Evolutionary conservation across 2,113 vertebrate species (phyloP).

Genomic region (Ia io): DNA sequence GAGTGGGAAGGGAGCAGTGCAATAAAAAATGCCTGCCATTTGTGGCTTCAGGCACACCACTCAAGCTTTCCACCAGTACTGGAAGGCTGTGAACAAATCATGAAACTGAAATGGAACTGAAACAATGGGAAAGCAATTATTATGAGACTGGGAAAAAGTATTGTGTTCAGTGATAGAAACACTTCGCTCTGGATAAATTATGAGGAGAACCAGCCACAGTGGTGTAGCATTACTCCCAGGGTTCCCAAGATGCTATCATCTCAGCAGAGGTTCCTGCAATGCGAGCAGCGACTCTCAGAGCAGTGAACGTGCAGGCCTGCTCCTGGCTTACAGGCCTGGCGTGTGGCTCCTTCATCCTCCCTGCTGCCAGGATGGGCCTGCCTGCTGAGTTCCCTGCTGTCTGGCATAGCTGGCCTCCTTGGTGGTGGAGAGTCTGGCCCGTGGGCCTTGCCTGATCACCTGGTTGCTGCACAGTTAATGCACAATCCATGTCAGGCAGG

Average conservation of each 20-base stretch:
- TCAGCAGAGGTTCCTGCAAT: background rate
- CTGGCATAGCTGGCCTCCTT: background rate
- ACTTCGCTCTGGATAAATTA: background rate
- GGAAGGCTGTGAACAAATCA: background rate
- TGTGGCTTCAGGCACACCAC: conserved; percentile 14
- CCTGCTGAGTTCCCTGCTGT: background rate
- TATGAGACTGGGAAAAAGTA: background rate
- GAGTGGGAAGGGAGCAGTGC: background rate
- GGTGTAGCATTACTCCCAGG: background rate
- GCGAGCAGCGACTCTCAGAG: no score
- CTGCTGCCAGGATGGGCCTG: background rate
- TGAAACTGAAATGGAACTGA: background rate
- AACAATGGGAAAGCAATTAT: conserved; percentile 19
- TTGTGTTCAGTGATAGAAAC: background rate
- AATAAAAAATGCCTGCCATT: background rate
- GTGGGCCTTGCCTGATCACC: background rate
- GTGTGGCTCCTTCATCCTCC: background rate
- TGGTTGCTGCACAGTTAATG: background rate
- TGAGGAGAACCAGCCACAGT: background rate
- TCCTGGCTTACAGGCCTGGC: background rate
- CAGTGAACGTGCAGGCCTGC: background rate
- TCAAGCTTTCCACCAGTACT: background rate
- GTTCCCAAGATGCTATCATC: background rate
- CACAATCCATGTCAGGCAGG: background rate
- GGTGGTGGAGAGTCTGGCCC: background rate